phyloP scores from a whole-genome alignment of 2,888 invertebrate species.

The Malacosoma neustria region DNA sequence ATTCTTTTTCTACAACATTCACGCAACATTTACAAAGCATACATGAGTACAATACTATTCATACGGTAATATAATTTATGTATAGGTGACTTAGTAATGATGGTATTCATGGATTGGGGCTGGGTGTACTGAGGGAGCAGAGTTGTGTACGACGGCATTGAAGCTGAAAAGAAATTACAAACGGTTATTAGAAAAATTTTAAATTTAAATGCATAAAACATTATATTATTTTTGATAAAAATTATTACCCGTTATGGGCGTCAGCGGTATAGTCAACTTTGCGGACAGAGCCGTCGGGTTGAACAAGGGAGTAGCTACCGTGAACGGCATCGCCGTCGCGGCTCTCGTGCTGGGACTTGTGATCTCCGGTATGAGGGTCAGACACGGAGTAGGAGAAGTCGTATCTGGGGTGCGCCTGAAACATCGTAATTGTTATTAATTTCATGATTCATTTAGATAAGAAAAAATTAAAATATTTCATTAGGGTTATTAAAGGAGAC shows the following conservation, averaged over 20 bases:
- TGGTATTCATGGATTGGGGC: conserved; percentile 41
- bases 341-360: conserved; percentile 69
- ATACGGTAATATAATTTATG: conserved; percentile 4
- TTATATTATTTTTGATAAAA: too few species aligned
- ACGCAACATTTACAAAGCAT: conserved; percentile 18
- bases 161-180: conserved; percentile 43
- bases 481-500: not conserved
- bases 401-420: conserved; percentile 52
- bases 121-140: conserved; percentile 44
- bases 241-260: conserved; percentile 21
- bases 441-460: too few species aligned
- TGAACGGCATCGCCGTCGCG: conserved; percentile 72
- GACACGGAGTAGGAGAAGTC: conserved; percentile 69
- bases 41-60: conserved; percentile 19
- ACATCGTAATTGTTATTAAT: too few species aligned
- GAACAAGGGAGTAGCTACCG: conserved; percentile 74
- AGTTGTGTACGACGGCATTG: conserved; percentile 66
- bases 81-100: conserved; percentile 22
- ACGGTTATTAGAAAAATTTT: conserved; percentile 1
- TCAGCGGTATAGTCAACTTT: conserved; percentile 66
- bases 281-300: conserved; percentile 66
- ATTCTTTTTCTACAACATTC: conserved; percentile 21
- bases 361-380: conserved; percentile 74
- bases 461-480: not conserved
- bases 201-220: too few species aligned